Evolutionary conservation across 2,888 invertebrate species (phyloP).

Genomic region (Cephus pygmeus): DNA sequence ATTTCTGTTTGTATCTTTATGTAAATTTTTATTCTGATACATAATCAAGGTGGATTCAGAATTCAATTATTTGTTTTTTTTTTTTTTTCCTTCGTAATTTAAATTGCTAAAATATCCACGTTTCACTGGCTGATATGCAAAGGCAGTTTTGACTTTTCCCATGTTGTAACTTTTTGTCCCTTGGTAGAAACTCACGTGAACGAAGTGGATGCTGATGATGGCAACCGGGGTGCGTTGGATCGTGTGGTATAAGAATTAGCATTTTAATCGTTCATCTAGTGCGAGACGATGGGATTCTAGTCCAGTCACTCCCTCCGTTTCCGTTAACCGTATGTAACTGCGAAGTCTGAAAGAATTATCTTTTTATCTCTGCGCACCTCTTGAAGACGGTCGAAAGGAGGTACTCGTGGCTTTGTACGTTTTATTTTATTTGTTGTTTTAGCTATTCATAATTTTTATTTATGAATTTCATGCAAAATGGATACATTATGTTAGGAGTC

Average conservation of each 20-base stretch:
- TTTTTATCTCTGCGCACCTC: not conserved
- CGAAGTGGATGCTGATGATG: not conserved
- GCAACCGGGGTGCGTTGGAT: slow-evolving; percentile 10
- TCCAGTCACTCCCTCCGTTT: slow-evolving; percentile 36
- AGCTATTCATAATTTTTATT: not conserved
- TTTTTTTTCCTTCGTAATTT: not conserved
- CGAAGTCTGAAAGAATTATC: not conserved
- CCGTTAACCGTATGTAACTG: slow-evolving; percentile 25
- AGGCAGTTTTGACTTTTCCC: not conserved
- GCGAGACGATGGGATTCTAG: slow-evolving; percentile 35
- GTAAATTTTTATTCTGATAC: not conserved
- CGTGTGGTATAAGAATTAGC: slow-evolving; percentile 36
- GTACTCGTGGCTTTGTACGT: not conserved
- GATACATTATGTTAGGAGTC: not conserved
- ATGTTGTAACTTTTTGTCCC: not conserved
- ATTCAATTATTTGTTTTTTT: not conserved
- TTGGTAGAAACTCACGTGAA: not conserved
- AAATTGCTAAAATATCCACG: not conserved
- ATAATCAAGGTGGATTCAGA: not conserved
- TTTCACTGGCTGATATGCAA: not conserved
- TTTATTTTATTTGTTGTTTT: not conserved
- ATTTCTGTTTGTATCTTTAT: not conserved
- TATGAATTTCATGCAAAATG: not conserved
- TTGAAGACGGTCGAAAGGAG: not conserved
- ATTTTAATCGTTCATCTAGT: slow-evolving; percentile 51